Evolutionary conservation across 1,140 invertebrate species (phyloP).

Genomic region (Caligus rogercresseyi): DNA sequence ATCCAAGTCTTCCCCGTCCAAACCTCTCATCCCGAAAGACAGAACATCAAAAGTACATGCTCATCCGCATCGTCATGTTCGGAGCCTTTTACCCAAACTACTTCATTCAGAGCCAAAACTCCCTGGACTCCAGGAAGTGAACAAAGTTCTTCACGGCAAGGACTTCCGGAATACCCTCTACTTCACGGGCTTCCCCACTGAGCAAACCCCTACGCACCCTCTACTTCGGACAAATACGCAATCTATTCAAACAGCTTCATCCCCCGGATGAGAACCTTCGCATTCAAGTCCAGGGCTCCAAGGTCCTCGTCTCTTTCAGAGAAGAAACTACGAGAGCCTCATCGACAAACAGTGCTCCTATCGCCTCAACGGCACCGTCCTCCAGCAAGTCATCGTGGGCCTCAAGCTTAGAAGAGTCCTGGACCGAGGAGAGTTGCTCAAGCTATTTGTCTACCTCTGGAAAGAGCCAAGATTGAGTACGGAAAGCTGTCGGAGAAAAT

Average conservation of each 20-base stretch:
- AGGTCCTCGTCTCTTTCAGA: background rate
- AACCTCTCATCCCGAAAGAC: conserved; percentile 1
- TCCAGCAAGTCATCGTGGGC: background rate
- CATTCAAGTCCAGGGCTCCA: background rate
- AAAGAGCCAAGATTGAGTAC: background rate
- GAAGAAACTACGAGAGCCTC: background rate
- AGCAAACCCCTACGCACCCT: background rate
- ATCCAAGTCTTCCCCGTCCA: background rate
- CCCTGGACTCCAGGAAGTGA: background rate
- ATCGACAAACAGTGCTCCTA: background rate
- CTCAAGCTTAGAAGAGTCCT: background rate
- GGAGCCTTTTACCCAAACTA: conserved; percentile 84
- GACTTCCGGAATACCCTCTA: background rate
- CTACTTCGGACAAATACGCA: conserved; percentile 1
- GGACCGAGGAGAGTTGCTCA: background rate
- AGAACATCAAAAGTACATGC: conserved; percentile 6
- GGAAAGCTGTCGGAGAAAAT: background rate
- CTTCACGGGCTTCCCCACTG: conserved; percentile 1
- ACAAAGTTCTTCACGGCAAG: background rate
- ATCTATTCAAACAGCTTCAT: background rate
- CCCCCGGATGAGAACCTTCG: background rate
- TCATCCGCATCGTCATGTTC: conserved; percentile 43
- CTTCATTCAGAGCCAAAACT: conserved; percentile 33
- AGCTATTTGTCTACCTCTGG: background rate
- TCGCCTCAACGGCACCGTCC: background rate